Percentiles rank a stretch among this genome's conserved stretches.
Evolutionary conservation across 1,140 invertebrate species (phyloP).

Genomic region (Ditylenchus dipsaci): DNA sequence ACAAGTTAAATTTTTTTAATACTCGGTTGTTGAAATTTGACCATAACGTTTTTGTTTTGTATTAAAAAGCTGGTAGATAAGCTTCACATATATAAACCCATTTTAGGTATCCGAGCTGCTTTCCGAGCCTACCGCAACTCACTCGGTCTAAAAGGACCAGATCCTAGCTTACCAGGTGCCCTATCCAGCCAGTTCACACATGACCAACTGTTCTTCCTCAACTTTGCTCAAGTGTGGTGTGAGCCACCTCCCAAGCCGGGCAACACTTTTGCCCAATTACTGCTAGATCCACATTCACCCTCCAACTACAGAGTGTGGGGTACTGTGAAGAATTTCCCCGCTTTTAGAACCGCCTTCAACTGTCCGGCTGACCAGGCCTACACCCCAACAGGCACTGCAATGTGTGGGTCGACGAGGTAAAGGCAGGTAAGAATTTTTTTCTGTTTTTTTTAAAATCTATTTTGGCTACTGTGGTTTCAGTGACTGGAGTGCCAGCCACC

Average conservation of each 20-base stretch:
- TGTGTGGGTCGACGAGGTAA: slow-evolving; percentile 45
- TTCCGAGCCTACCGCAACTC: slow-evolving; percentile 16
- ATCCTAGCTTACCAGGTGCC: slow-evolving; percentile 30
- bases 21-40: no score
- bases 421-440: neutral
- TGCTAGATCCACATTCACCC: slow-evolving; percentile 35
- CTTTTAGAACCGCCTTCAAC: slow-evolving; percentile 53
- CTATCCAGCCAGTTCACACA: slow-evolving; percentile 26
- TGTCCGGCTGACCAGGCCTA: slow-evolving; percentile 44
- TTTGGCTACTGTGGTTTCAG: neutral
- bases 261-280: slow-evolving; percentile 12
- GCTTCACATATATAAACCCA: no score
- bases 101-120: slow-evolving; percentile 8
- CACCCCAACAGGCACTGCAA: slow-evolving; percentile 44
- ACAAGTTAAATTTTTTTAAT: no score
- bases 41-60: no score
- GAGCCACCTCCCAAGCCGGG: neutral
- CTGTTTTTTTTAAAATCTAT: no score
- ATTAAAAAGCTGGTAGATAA: no score
- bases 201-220: slow-evolving; percentile 46
- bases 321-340: slow-evolving; percentile 47
- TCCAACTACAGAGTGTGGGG: slow-evolving; percentile 18
- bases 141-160: slow-evolving; percentile 24
- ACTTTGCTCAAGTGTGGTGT: slow-evolving; percentile 27
- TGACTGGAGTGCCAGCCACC: slow-evolving; percentile 11